Evolutionary conservation across 1,140 invertebrate genomes (phyloP).

Genomic region (Protaetia brevitarsis): DNA sequence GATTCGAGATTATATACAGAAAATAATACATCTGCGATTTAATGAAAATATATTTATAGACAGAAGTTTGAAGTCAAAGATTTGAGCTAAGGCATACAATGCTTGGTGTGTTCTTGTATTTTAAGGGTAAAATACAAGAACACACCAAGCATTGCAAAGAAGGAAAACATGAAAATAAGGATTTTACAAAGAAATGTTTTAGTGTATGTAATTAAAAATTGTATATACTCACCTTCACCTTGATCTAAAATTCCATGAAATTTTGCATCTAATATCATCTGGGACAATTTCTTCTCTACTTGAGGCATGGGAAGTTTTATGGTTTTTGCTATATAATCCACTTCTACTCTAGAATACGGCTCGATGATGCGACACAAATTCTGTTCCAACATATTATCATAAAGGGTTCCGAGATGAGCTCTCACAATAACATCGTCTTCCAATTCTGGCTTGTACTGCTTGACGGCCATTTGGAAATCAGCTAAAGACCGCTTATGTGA

Average conservation of each 20-base stretch:
- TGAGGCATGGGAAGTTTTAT: constrained; percentile 86
- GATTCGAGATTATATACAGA: too few relatives aligned
- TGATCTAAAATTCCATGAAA: constrained; percentile 96
- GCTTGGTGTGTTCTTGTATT: too few relatives aligned
- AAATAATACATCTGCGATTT: too few relatives aligned
- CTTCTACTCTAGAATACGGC: constrained; percentile 96
- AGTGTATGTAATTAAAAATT: neutral
- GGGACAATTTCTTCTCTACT: constrained; percentile 98
- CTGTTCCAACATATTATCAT: constrained; percentile 98
- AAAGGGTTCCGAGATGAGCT: constrained; percentile 93
- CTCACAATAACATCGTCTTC: constrained; percentile 95
- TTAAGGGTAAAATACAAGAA: too few relatives aligned
- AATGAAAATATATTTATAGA: too few relatives aligned
- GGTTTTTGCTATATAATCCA: constrained; percentile 72
- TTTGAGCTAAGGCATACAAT: too few relatives aligned
- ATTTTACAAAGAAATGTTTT: too few relatives aligned
- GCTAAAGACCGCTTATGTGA: constrained; percentile 94
- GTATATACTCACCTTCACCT: constrained; percentile 69
- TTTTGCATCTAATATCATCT: constrained; percentile 99
- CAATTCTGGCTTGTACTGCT: constrained; percentile 83
- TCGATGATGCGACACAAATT: constrained; percentile 98
- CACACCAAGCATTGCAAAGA: too few relatives aligned
- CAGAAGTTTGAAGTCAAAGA: too few relatives aligned
- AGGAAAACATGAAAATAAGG: too few relatives aligned
- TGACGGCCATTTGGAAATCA: constrained; percentile 88